Evolutionary conservation across 2,888 invertebrate genomes (phyloP), one percentile per base, ranked within the genome.

Genomic region (Hyppa rectilinea): DNA sequence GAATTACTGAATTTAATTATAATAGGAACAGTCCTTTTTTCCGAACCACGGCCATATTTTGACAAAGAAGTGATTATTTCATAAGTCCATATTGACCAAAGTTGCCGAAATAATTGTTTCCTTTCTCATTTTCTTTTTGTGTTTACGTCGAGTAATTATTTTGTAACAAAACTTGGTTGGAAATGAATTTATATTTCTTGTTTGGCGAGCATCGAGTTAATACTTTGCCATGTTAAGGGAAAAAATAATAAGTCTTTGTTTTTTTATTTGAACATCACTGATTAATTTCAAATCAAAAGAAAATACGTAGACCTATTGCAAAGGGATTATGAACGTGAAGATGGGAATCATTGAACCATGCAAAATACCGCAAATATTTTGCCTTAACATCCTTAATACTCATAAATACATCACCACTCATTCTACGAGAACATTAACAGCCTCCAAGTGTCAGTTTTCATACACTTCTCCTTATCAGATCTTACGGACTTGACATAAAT

Each of bases 401-500:
- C 12, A 58, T 58, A 4, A 56, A 26, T 50, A 53, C 45, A n/a
- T 55, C 26, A 49, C 23, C 26, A 49, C 23, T n/a, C 50, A 67
- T 52, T 47, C 31, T 14, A 73, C 63, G 50, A 31, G 31, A 66
- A 63, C 50, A 66, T 58, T 14, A 10, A 40, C 43, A 68, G 34
- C 62, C 50, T 69, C 56, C 14, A 59, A 71, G 64, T 73, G 73
- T 71, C 75, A 74, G 55, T 79, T 76, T 76, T 56, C 75, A 75
- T 75, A 73, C 56, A 23, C 56, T 56, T 31, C 14, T 60, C 34
- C 66, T 78, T 78, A 82, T 76, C 63, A 75, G 72, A 83, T 85
- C 60, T 40, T 63, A 61, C 67, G 85, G 75, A 88, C 86, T 82
- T 86, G 85, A 87, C 88, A 89, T 89, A 86, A 88, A 91, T 88